phyloP scores from a whole-genome alignment of 2,797 vertebrate genomes.

The Amphiprion clarkii region DNA sequence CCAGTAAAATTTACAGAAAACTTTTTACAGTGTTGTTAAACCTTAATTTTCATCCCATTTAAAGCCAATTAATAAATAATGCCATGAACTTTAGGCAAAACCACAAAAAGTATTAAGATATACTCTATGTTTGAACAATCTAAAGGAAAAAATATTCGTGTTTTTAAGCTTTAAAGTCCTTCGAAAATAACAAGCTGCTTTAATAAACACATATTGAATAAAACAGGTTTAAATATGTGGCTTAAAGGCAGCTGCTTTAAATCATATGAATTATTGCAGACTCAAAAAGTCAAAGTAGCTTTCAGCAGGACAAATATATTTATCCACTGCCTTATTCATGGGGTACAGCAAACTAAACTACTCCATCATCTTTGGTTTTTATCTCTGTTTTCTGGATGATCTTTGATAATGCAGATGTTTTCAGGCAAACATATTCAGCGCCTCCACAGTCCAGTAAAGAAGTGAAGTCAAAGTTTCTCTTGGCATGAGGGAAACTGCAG shows the following conservation, averaged over 20 bases:
- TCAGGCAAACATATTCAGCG: slow-evolving; percentile 35
- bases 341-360: background rate
- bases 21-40: too few relatives aligned
- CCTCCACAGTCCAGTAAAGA: slow-evolving; percentile 17
- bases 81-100: background rate
- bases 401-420: slow-evolving; percentile 57
- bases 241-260: background rate
- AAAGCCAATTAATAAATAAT: background rate
- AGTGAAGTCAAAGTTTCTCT: slow-evolving; percentile 31
- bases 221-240: background rate
- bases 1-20: too few relatives aligned
- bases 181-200: background rate
- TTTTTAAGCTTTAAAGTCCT: background rate
- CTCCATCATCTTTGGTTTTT: background rate
- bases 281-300: background rate
- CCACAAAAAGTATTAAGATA: too few relatives aligned
- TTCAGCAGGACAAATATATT: slow-evolving; percentile 1
- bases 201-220: background rate
- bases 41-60: background rate
- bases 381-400: slow-evolving; percentile 15
- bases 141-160: background rate
- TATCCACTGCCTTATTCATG: background rate
- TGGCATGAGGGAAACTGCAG: slow-evolving; percentile 23
- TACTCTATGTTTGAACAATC: too few relatives aligned
- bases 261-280: background rate